Conservation (phyloP, 2,113 vertebrate species). For the Catharus bicknelli region DNA sequence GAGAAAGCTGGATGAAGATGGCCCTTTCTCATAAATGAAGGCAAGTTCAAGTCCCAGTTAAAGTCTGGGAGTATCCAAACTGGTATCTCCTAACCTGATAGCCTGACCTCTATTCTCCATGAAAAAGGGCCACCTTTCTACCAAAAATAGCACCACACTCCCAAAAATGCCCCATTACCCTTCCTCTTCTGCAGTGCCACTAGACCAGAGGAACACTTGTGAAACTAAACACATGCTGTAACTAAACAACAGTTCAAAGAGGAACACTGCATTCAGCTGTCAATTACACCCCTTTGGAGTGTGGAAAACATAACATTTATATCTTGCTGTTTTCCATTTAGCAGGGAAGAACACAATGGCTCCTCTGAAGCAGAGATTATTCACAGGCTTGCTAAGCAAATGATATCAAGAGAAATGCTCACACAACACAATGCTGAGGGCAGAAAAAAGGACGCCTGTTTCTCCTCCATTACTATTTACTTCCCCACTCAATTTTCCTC, state of each 20-base stretch:
- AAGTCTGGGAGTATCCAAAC: not conserved
- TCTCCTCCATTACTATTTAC: not conserved
- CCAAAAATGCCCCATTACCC: not conserved
- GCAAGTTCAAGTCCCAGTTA: not conserved
- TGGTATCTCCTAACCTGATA: not conserved
- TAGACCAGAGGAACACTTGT: not conserved
- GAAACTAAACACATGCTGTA: not conserved
- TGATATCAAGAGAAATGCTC: accelerated
- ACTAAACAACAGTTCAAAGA: not conserved
- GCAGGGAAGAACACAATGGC: not conserved
- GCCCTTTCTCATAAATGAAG: not conserved
- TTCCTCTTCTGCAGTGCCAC: not conserved
- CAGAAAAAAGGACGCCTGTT: not conserved
- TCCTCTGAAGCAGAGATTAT: not conserved
- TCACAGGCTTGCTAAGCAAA: not conserved
- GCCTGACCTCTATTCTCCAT: not conserved
- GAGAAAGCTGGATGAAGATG: not conserved
- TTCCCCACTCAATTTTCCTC: not conserved
- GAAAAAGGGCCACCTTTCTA: not conserved
- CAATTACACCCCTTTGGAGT: not conserved
- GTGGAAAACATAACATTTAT: not conserved
- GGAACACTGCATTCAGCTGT: not conserved
- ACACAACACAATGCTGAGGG: not conserved
- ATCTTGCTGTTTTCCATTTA: not conserved
- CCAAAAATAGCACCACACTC: not conserved